A percentile compares a stretch with the other conserved stretches of the same genome.
Conservation (phyloP, 2,888 invertebrate species). For the Lutraria lutraria region DNA sequence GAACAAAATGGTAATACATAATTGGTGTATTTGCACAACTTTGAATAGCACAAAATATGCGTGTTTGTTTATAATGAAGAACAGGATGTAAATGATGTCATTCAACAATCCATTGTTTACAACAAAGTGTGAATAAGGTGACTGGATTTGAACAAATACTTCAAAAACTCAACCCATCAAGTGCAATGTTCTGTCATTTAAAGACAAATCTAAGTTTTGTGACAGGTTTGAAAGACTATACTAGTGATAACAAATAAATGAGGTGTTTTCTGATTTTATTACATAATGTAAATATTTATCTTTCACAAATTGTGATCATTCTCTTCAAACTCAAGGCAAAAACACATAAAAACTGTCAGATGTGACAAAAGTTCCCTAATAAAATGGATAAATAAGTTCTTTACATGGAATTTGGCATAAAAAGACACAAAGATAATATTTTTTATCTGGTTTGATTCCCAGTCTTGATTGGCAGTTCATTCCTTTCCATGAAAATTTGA, state of each 20-base stretch:
- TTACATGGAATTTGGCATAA: not conserved
- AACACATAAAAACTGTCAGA: not conserved
- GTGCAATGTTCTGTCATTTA: not conserved
- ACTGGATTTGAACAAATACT: not conserved
- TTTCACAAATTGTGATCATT: not conserved
- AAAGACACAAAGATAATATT: not conserved
- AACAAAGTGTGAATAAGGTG: not conserved
- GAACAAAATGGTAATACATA: not conserved
- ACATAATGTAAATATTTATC: conserved; percentile 11
- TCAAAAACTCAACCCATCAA: not conserved
- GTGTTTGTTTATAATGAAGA: not conserved
- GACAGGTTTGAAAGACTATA: not conserved
- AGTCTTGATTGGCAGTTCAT: too few relatives aligned
- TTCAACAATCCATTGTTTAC: not conserved
- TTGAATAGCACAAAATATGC: not conserved
- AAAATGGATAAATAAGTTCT: not conserved
- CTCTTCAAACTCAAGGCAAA: not conserved
- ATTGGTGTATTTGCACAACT: not conserved
- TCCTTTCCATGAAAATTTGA: too few relatives aligned
- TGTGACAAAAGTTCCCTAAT: not conserved
- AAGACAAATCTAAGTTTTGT: not conserved
- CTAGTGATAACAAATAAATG: not conserved
- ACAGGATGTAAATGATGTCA: not conserved
- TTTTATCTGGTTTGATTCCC: too few relatives aligned
- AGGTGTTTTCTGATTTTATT: conserved; percentile 1